Evolutionary conservation across 2,888 invertebrate species (phyloP).

Genomic region (Palloptera scutellata): DNA sequence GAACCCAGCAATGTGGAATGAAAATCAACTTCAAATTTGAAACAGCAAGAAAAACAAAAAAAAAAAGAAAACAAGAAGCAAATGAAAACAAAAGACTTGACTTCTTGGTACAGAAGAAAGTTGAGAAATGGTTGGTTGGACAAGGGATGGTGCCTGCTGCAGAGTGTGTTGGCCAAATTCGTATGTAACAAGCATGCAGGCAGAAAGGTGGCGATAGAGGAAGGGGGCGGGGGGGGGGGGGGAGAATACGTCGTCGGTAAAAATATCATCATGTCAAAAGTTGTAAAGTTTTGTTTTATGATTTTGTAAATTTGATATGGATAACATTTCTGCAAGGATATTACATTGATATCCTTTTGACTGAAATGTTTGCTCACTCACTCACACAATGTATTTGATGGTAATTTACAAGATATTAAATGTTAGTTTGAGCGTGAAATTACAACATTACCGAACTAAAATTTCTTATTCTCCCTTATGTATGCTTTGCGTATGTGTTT

Average conservation of each 20-base stretch:
- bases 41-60: conserved; percentile 2
- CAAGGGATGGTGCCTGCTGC: not conserved
- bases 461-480: conserved; percentile 9
- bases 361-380: conserved; percentile 1
- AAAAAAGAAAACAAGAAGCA: conserved; percentile 7
- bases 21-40: conserved; percentile 40
- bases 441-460: conserved; percentile 49
- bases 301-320: conserved; percentile 52
- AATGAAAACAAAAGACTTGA: conserved; percentile 10
- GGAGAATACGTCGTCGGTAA: not conserved
- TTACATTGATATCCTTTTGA: conserved; percentile 37
- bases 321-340: conserved; percentile 38
- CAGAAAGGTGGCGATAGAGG: not conserved
- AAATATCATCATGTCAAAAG: conserved; percentile 47
- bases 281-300: conserved; percentile 51
- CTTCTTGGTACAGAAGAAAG: not conserved
- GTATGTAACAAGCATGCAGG: conserved; percentile 1
- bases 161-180: conserved; percentile 11
- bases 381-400: conserved; percentile 24
- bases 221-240: not conserved
- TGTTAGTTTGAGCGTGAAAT: conserved; percentile 59
- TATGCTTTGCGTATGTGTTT: too few species aligned
- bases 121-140: conserved; percentile 4
- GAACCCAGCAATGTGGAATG: conserved; percentile 34
- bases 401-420: conserved; percentile 49